Percentiles rank a stretch among this genome's conserved stretches.
Evolutionary conservation across 2,113 vertebrate genomes (phyloP).

Genomic region (Oreotrochilus melanogaster): DNA sequence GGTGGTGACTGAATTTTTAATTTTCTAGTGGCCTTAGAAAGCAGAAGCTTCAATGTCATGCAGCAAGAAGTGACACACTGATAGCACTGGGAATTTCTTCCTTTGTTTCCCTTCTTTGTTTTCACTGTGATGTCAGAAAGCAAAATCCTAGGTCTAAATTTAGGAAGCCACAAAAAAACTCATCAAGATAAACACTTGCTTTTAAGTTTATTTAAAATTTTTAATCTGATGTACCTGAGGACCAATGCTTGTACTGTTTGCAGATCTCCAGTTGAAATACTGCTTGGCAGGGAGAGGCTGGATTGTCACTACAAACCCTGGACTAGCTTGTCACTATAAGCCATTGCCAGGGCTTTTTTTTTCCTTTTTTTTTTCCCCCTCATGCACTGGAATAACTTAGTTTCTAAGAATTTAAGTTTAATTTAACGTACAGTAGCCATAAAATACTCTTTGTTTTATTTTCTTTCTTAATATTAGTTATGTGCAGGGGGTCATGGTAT

Average conservation of each 20-base stretch:
- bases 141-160: not conserved
- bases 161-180: not conserved
- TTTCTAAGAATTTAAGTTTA: not conserved
- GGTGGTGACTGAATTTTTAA: not conserved
- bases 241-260: not conserved
- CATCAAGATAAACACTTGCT: not conserved
- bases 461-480: not conserved
- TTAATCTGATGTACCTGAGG: not conserved
- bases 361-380: not conserved
- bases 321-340: not conserved
- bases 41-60: not conserved
- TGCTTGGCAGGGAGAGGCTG: not conserved
- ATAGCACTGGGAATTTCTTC: not conserved
- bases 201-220: not conserved
- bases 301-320: not conserved
- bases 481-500: fast-evolving
- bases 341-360: not conserved
- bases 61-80: not conserved
- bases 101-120: not conserved
- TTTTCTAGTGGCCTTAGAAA: not conserved
- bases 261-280: not conserved
- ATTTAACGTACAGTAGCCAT: not conserved
- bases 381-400: not conserved
- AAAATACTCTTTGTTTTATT: not conserved
- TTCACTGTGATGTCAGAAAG: not conserved